Conservation (phyloP, 2,888 invertebrate genomes). For the Limnephilus marmoratus region DNA sequence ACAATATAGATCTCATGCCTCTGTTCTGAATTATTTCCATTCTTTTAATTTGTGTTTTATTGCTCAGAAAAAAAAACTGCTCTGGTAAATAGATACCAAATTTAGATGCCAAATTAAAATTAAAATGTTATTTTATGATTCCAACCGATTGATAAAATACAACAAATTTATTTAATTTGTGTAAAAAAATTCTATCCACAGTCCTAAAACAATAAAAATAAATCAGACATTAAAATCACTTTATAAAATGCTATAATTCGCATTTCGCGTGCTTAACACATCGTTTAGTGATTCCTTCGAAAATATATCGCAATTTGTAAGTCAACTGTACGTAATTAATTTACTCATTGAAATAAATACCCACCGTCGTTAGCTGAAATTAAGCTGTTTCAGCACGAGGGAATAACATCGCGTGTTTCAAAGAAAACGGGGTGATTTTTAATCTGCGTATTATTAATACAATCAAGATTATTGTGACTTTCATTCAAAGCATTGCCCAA, state of each 20-base stretch:
- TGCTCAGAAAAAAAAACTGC: too few relatives aligned
- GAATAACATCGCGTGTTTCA: neutral
- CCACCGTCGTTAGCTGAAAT: neutral
- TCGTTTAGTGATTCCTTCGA: neutral
- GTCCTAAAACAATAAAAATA: neutral
- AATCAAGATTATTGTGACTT: neutral
- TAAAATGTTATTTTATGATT: too few relatives aligned
- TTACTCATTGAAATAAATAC: conserved; percentile 1
- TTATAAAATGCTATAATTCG: neutral
- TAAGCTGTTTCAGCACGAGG: conserved; percentile 18
- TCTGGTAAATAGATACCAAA: too few relatives aligned
- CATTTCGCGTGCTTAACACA: neutral
- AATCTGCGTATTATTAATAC: neutral
- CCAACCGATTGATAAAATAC: too few relatives aligned
- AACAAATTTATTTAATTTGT: neutral
- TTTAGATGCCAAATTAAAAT: too few relatives aligned
- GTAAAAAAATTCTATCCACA: neutral
- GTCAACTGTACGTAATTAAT: conserved; percentile 21
- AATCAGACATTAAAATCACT: neutral
- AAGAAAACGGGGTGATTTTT: neutral
- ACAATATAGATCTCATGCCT: too few relatives aligned
- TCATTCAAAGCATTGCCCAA: neutral
- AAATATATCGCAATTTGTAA: conserved; percentile 16
- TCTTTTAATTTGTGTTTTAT: too few relatives aligned
- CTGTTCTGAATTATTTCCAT: too few relatives aligned